Evolutionary conservation across 2,888 invertebrate genomes (phyloP).

Genomic region (Aleiodes testaceus): DNA sequence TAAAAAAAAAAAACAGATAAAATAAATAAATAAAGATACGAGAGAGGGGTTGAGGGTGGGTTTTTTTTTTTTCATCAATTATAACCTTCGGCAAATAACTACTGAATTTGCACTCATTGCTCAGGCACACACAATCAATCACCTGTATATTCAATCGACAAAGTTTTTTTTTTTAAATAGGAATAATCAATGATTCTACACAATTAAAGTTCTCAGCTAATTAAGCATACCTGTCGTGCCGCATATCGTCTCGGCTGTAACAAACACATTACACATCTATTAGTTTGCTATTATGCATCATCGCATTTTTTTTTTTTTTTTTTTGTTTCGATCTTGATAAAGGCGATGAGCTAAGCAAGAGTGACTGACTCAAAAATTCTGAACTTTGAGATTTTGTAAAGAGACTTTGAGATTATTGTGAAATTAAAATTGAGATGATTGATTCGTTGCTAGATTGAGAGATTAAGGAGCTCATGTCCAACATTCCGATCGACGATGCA

Average conservation of each 20-base stretch:
- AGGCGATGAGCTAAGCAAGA: slow-evolving; percentile 6
- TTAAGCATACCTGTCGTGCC: slow-evolving; percentile 72
- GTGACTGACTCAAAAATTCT: background rate
- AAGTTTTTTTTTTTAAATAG: slow-evolving; percentile 62
- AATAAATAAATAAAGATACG: slow-evolving; percentile 33
- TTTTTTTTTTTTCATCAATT: slow-evolving; percentile 45
- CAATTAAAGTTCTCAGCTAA: slow-evolving; percentile 55
- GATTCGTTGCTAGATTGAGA: slow-evolving; percentile 17
- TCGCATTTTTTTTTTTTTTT: slow-evolving; percentile 19
- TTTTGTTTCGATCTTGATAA: slow-evolving; percentile 22
- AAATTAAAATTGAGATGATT: slow-evolving; percentile 11
- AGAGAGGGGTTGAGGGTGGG: slow-evolving; percentile 1
- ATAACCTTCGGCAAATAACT: slow-evolving; percentile 68
- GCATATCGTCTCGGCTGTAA: slow-evolving; percentile 73
- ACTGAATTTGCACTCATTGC: slow-evolving; percentile 72
- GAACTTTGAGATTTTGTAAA: too few relatives aligned
- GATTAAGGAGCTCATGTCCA: slow-evolving; percentile 34
- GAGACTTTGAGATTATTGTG: background rate
- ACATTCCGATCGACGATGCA: slow-evolving; percentile 55
- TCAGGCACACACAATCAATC: slow-evolving; percentile 73
- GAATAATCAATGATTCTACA: slow-evolving; percentile 26
- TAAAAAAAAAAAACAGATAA: slow-evolving; percentile 19
- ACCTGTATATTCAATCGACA: slow-evolving; percentile 63
- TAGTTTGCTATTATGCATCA: slow-evolving; percentile 55
- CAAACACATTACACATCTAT: slow-evolving; percentile 66